These are phyloP conservation scores for Gastracanthus pulcherrimus DNA, from an alignment of 2,888 invertebrate genomes.

Conservation along the genomic window DNA sequence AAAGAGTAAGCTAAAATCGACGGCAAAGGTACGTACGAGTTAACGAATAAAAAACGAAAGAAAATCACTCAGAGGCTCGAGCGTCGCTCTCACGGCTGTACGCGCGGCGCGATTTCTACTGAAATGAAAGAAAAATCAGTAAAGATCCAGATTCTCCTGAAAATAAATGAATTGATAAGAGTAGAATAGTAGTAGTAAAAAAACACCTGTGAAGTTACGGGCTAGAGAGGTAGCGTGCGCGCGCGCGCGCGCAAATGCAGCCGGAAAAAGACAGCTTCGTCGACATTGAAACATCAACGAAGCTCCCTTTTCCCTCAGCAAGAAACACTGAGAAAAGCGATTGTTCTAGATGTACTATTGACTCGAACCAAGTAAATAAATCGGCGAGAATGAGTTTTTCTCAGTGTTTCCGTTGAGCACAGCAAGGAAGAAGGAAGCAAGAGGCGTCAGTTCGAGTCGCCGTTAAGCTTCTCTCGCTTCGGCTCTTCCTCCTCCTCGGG, in stretches of 20 bases:
- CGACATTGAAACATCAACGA: too few relatives aligned
- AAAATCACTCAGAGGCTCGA: background rate
- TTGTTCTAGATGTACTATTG: too few relatives aligned
- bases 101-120: too few relatives aligned
- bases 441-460: background rate
- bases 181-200: background rate
- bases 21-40: background rate
- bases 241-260: too few relatives aligned
- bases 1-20: conserved; percentile 28
- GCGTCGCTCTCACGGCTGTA: background rate
- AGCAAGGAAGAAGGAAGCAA: background rate
- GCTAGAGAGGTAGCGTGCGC: background rate
- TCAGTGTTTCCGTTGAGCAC: too few relatives aligned
- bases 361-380: too few relatives aligned
- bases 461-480: background rate
- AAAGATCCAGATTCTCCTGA: background rate
- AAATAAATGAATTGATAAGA: background rate
- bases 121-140: background rate
- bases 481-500: too few relatives aligned
- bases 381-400: too few relatives aligned
- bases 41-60: conserved; percentile 12
- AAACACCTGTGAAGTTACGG: background rate
- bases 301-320: too few relatives aligned
- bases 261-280: too few relatives aligned
- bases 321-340: too few relatives aligned